Evolutionary conservation across 1,140 invertebrate genomes (phyloP).

Genomic region (Drosophila oshimai): DNA sequence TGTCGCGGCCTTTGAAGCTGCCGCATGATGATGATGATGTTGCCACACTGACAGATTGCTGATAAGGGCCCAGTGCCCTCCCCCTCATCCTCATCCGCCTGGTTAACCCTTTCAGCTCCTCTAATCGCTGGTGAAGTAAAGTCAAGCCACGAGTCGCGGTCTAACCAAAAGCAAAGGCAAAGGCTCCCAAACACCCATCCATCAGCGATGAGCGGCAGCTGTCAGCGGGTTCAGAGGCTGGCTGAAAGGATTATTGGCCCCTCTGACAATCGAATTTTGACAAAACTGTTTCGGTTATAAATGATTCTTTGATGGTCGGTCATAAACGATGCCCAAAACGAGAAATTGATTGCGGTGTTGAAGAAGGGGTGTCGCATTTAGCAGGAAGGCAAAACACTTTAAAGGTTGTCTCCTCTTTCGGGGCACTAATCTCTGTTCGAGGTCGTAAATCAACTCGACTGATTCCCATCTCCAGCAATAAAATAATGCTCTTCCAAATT

Average conservation of each 20-base stretch:
- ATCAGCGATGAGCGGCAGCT: slow-evolving; percentile 61
- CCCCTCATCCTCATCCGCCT: not conserved
- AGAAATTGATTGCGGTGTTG: slow-evolving; percentile 28
- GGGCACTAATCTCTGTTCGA: slow-evolving; percentile 16
- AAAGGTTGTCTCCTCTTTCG: slow-evolving; percentile 8
- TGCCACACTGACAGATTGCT: slow-evolving; percentile 72
- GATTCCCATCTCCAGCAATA: slow-evolving; percentile 31
- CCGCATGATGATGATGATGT: slow-evolving; percentile 48
- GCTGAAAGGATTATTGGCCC: slow-evolving; percentile 42
- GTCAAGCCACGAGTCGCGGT: slow-evolving; percentile 49
- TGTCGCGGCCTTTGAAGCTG: slow-evolving; percentile 58
- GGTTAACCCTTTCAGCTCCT: slow-evolving; percentile 28
- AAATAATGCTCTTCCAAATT: slow-evolving; percentile 33
- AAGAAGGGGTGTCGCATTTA: slow-evolving; percentile 18
- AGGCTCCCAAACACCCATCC: slow-evolving; percentile 50
- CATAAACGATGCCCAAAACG: slow-evolving; percentile 28
- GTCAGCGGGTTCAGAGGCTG: slow-evolving; percentile 47
- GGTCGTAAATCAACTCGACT: slow-evolving; percentile 25
- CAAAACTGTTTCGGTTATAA: slow-evolving; percentile 44
- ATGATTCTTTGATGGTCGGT: slow-evolving; percentile 47
- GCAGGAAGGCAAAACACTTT: slow-evolving; percentile 5
- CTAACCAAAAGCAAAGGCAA: slow-evolving; percentile 25
- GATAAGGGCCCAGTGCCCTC: slow-evolving; percentile 44
- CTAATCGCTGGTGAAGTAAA: slow-evolving; percentile 53
- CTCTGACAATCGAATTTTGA: slow-evolving; percentile 56